Base-by-base conservation (phyloP, 2,113 vertebrate species). In the Spea multiplicata region DNA sequence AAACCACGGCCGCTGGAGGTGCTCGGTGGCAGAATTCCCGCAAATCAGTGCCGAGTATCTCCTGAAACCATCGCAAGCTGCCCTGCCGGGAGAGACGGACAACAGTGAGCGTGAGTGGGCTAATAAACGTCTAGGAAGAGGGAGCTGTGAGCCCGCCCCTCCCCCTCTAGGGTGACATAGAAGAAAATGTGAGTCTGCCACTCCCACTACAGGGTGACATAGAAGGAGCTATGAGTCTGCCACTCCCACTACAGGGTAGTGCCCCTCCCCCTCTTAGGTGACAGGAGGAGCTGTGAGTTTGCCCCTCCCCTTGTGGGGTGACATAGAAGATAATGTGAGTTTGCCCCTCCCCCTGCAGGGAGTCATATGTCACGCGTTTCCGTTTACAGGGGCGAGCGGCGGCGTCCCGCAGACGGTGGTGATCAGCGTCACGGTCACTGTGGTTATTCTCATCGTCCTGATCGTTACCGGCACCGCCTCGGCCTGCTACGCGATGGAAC, bases 141-240 rank as follows among this genome's bases (percentile, higher is more conserved):
- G 30, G 30, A 30, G 30, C 30, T 30, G 30, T 30, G 30, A 30
- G 30, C n/a, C n/a, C n/a, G n/a, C n/a, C 70, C 17, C 30, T 59
- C 30, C 72, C 57, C 8, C n/a, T 53, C 16, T 30, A 72, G 71
- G 30, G 52, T 59, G 52, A 73, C 45, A 72, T 10, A 44, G 30
- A 30, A n/a, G 59, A 14, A 5, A 14, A 0, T 59, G n/a, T 59
- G 8, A 59, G n/a, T 64, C 4, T 64, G 0, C 44, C 64, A 5
- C 64, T 66, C 64, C 64, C 30, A 6, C 30, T 9, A 30, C 30
- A 30, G 30, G 30, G 30, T 30, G 30, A 30, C 30, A 30, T 30
- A 30, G 69, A 66, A 45, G 30, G 64, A 16, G 13, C 6, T 55
- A 52, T 55, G 70, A 55, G 5, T 30, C 2, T 13, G 30, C 13